phyloP scores from a whole-genome alignment of 2,797 vertebrate genomes.

The Leuciscus waleckii region DNA sequence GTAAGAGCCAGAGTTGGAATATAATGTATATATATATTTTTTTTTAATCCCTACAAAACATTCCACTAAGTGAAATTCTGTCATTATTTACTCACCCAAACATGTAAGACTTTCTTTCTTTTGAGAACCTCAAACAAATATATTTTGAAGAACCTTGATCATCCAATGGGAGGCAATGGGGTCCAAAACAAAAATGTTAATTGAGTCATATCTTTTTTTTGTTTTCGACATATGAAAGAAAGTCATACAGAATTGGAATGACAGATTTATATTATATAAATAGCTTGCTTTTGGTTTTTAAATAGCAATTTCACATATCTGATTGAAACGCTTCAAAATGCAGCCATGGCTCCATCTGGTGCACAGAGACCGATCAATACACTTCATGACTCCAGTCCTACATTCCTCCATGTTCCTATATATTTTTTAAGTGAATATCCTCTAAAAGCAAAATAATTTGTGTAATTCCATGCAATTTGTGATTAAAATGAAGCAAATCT shows the following conservation, averaged over 20 bases:
- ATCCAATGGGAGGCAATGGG: background rate
- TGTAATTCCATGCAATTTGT: background rate
- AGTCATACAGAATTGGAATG: background rate
- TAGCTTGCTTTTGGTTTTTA: conserved; percentile 18
- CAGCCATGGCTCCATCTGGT: conserved; percentile 64
- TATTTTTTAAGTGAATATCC: background rate
- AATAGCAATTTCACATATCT: conserved; percentile 11
- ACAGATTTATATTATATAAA: conserved; percentile 14
- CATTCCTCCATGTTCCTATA: background rate
- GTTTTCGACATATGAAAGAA: background rate
- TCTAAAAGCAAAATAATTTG: background rate
- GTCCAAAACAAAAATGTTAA: background rate
- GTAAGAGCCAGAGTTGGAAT: background rate
- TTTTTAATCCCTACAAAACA: background rate
- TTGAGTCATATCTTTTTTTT: background rate
- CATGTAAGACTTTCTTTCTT: background rate
- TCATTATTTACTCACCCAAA: background rate
- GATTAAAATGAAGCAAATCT: conserved; percentile 9
- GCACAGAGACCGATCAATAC: conserved; percentile 48
- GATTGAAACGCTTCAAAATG: conserved; percentile 39
- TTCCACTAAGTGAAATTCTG: background rate
- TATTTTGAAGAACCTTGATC: background rate
- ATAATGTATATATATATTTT: background rate
- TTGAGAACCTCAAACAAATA: background rate
- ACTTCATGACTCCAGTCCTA: conserved; percentile 24